A percentile compares a stretch with the other conserved stretches of the same genome.
Conservation (phyloP, 2,113 vertebrate genomes). For the Eubucco bourcierii region DNA sequence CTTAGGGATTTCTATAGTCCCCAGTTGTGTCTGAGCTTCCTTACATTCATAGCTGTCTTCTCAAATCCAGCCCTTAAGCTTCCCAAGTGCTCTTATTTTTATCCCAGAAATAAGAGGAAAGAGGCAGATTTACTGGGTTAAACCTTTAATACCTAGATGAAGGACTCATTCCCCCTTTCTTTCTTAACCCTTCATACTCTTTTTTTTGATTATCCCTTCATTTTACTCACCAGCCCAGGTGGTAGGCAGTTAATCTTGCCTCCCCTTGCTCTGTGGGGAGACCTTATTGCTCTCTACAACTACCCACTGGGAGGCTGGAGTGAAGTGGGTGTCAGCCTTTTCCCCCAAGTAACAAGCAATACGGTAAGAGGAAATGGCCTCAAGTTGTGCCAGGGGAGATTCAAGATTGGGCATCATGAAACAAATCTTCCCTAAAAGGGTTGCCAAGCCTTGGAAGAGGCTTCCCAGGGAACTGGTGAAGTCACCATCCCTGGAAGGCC, state of each 20-base stretch:
- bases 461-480: not conserved
- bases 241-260: not conserved
- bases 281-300: not conserved
- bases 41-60: not conserved
- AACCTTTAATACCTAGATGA: slow-evolving; percentile 43
- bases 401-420: not conserved
- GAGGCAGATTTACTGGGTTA: slow-evolving; percentile 29
- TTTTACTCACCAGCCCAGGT: not conserved
- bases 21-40: slow-evolving; percentile 1
- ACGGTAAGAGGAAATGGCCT: not conserved
- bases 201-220: not conserved
- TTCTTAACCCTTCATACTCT: slow-evolving; percentile 5
- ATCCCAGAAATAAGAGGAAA: slow-evolving; percentile 37
- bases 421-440: not conserved
- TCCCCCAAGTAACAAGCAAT: fast-evolving
- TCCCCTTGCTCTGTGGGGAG: not conserved
- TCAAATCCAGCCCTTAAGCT: slow-evolving; percentile 34
- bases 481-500: too few relatives aligned
- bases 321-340: not conserved
- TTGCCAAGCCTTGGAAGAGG: not conserved
- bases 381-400: not conserved
- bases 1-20: slow-evolving; percentile 17
- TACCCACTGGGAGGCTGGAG: not conserved
- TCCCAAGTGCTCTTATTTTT: slow-evolving; percentile 39
- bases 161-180: not conserved